phyloP scores from a whole-genome alignment of 2,888 invertebrate species.

The Orchesellides sinensis region DNA sequence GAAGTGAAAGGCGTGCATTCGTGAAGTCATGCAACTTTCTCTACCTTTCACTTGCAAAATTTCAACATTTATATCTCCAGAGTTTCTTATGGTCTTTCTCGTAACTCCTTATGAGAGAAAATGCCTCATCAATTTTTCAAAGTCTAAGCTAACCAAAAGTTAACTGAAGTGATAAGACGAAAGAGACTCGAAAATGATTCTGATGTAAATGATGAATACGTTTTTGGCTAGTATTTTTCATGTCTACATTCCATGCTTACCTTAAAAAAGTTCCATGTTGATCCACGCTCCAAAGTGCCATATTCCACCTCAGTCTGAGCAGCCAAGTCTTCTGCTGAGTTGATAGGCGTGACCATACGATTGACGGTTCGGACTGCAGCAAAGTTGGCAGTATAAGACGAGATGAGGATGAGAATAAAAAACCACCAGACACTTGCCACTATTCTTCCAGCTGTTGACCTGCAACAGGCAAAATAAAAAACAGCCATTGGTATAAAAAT shows the following conservation, averaged over 20 bases:
- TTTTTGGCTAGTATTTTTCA: neutral
- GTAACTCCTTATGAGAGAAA: constrained; percentile 37
- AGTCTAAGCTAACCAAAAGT: constrained; percentile 14
- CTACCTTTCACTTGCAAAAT: neutral
- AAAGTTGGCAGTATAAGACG: constrained; percentile 98
- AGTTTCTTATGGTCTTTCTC: no score
- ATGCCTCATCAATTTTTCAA: constrained; percentile 29
- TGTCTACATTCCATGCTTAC: no score
- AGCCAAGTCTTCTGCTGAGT: constrained; percentile 92
- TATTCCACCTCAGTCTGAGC: constrained; percentile 96
- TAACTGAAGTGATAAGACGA: neutral
- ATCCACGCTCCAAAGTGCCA: constrained; percentile 87
- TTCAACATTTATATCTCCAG: no score
- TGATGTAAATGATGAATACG: neutral
- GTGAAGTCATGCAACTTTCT: neutral
- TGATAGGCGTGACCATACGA: constrained; percentile 96
- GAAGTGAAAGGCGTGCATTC: no score
- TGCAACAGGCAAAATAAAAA: constrained; percentile 75
- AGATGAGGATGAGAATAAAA: constrained; percentile 97
- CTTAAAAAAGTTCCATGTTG: constrained; percentile 92
- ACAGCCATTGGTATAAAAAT: neutral
- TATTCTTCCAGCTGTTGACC: constrained; percentile 93
- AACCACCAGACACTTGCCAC: constrained; percentile 99
- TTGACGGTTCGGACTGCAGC: constrained; percentile 97
- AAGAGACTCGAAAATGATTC: neutral